Evolutionary conservation across 2,888 invertebrate species (phyloP), one percentile per base, ranked within the genome.

Genomic region (Homarus gammarus): DNA sequence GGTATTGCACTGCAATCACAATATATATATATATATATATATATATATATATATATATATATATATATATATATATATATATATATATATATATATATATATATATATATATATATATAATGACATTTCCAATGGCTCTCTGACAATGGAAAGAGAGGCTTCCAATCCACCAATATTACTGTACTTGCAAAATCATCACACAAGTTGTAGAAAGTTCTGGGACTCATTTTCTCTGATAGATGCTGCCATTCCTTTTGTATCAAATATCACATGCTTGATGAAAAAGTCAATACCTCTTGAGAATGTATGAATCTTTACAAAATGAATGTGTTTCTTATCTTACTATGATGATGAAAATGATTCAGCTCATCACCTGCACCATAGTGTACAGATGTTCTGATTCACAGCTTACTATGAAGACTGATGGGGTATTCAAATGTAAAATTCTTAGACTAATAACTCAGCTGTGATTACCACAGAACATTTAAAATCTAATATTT

Each of bases 401-500:
- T 64, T 75, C 12, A 27, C 56, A 40, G 38, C 56, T 81, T 1
- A n/a, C 40, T 31, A 22, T 10, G 22, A 61, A 56, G 61, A 61
- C n/a, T 22, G 6, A 56, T 36, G 18, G 40, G 27, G 15, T 61
- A 40, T 75, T 44, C 49, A 15, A 81, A 61, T 40, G n/a, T 38
- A 64, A 56, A 81, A 81, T 38, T n/a, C n/a, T 40, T 27, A 22
- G 38, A 56, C 22, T 79, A 61, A 15, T 18, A 49, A 31, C n/a
- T 38, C 10, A 36, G 27, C 44, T 64, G 36, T 56, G 38, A 40
- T 64, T 56, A 56, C 64, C 81, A 64, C 33, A 79, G 38, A 81
- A 56, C 64, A 56, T 22, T 18, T n/a, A 81, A 81, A 18, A 38
- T 36, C 81, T 64, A 61, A 64, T 56, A 40, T 36, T n/a, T 64